Conservation (phyloP, 1,140 invertebrate genomes). For the Onthophagus taurus region DNA sequence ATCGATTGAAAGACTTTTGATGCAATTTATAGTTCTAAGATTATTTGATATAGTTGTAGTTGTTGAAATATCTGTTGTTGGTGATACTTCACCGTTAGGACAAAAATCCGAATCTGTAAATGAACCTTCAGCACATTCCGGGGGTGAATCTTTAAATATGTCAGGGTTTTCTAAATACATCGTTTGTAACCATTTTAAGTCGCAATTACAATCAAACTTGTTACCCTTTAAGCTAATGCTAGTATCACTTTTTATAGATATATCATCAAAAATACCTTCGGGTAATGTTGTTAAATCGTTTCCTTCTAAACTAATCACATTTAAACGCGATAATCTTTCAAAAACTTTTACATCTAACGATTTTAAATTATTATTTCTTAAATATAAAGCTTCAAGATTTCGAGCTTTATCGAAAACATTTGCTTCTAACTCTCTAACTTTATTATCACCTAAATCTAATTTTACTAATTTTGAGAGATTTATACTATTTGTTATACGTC, state of each 20-base stretch:
- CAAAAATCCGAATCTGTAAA: constrained; percentile 13
- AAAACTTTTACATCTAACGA: neutral
- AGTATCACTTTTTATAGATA: neutral
- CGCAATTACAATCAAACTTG: constrained; percentile 14
- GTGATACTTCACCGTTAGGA: neutral
- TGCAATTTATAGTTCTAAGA: neutral
- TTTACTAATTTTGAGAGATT: neutral
- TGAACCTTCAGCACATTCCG: neutral
- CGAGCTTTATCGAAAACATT: neutral
- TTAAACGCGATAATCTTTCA: neutral
- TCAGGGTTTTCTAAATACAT: constrained; percentile 8
- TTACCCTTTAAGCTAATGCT: constrained; percentile 11
- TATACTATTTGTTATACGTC: too few relatives aligned
- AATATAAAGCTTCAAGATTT: neutral
- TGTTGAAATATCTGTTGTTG: constrained; percentile 12
- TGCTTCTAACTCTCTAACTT: neutral
- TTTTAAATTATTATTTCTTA: neutral
- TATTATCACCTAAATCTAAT: constrained; percentile 3
- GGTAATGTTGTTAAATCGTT: constrained; percentile 7
- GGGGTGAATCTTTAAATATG: neutral
- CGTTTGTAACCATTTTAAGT: constrained; percentile 18
- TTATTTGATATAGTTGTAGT: constrained; percentile 8
- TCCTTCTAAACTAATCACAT: neutral
- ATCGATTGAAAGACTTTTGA: neutral
- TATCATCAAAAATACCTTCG: constrained; percentile 9